Evolutionary conservation across 2,888 invertebrate genomes (phyloP).

Genomic region (Melipona beecheii): DNA sequence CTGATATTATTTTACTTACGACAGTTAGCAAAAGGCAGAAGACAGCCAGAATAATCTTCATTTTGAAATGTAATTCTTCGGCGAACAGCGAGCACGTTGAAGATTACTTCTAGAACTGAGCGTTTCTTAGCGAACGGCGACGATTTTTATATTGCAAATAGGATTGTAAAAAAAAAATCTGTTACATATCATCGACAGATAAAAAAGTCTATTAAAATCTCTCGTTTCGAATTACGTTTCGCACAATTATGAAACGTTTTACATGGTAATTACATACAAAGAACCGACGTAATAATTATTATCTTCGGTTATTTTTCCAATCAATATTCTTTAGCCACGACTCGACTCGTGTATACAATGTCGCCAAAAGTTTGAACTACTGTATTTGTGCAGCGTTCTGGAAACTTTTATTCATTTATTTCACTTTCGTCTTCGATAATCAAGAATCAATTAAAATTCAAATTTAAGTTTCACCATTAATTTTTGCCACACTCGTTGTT

Average conservation of each 20-base stretch:
- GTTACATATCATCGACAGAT: background rate
- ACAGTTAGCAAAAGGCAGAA: background rate
- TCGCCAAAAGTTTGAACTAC: too few species aligned
- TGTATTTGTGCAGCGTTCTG: too few species aligned
- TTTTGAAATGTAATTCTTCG: background rate
- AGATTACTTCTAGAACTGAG: background rate
- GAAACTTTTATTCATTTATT: too few species aligned
- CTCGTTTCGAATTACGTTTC: background rate
- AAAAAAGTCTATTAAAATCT: background rate
- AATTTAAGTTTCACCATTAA: too few species aligned
- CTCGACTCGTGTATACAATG: background rate
- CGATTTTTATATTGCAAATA: slow-evolving; percentile 24
- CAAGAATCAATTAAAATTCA: too few species aligned
- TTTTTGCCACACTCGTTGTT: too few species aligned
- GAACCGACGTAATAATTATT: background rate
- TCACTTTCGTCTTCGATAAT: too few species aligned
- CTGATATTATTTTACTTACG: slow-evolving; percentile 2
- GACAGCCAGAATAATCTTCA: slow-evolving; percentile 5
- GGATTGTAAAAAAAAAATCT: slow-evolving; percentile 4
- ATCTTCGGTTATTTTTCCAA: background rate
- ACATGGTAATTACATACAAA: background rate
- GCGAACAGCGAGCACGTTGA: too few species aligned
- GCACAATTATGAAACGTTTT: background rate
- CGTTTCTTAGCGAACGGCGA: background rate
- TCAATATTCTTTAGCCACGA: background rate